Evolutionary conservation across 1,140 invertebrate species (phyloP), one percentile per base, ranked within the genome.

Genomic region (Cataglyphis hispanica): DNA sequence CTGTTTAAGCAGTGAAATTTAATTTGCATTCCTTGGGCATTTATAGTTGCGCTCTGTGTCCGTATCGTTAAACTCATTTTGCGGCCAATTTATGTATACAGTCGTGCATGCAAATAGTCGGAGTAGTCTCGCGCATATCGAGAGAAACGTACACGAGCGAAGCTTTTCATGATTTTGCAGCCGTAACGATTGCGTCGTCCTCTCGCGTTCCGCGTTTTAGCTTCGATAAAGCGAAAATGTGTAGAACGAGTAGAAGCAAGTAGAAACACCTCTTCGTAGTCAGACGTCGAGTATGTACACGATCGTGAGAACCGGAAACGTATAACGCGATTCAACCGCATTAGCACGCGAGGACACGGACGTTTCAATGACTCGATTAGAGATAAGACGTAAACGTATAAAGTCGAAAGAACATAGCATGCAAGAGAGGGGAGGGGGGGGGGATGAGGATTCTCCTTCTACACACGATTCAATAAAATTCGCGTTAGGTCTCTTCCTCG

Each of bases 21-120:
- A 72, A 64, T 69, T 80, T 10, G 22, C 22, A 37, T 56, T 56
- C 37, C 40, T 56, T 31, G 37, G 27, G 8, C 67, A 61, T n/a
- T 83, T 72, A 37, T 83, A 46, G 11, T 43, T 27, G 53, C 75
- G 43, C 63, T 46, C n/a, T 34, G 43, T 63, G 19, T 27, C 5
- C 19, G 19, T 83, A 83, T 74, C 53, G 67, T 83, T 74, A 60
- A 72, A 83, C 27, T n/a, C 67, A 31, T 60, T 58, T 83, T 31
- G 63, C 67, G 22, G 53, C 53, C 27, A 53, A 83, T 83, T 83
- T 83, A 74, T 83, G 78, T n/a, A 46, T 53, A 27, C 34, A 27
- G 61, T 27, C 60, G 25, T 83, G 78, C 78, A 74, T 83, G 78
- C 78, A 83, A 83, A 83, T 83, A 74, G 78, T 58, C 60, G 46